Conservation (phyloP, 37 sponge, comb jelly and placozoan species). For the Hexactinellida sp. region DNA sequence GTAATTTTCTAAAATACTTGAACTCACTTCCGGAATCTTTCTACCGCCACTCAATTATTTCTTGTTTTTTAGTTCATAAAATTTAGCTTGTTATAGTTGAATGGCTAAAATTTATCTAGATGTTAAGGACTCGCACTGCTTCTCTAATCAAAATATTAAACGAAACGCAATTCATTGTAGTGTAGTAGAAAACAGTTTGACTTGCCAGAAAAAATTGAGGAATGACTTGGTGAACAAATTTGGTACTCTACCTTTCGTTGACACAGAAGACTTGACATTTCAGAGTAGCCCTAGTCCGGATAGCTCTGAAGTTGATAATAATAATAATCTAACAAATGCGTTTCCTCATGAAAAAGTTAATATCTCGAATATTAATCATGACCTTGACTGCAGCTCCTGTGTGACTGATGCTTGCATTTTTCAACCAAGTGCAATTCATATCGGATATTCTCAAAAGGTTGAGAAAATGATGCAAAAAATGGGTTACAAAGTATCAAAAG, state of each 20-base stretch:
- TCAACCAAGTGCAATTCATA: not conserved
- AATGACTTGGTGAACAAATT: not conserved
- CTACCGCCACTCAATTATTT: no score
- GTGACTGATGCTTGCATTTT: not conserved
- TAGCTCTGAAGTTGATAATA: not conserved
- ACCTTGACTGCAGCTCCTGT: not conserved
- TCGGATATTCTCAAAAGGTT: not conserved
- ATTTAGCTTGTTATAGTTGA: no score
- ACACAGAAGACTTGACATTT: not conserved
- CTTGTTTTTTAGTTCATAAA: no score
- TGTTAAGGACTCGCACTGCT: no score
- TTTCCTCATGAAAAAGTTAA: no score
- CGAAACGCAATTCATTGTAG: no score
- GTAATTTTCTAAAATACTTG: no score
- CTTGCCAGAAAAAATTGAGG: not conserved
- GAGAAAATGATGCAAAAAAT: conserved; percentile 26
- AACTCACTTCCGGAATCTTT: no score
- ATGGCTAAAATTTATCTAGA: no score
- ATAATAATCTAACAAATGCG: not conserved
- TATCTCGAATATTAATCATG: not conserved
- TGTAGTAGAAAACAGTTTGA: no score
- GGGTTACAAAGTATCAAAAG: conserved; percentile 53
- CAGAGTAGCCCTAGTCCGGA: conserved; percentile 8
- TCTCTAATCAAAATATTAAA: no score
- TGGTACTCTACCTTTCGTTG: not conserved